Evolutionary conservation across 2,113 vertebrate genomes (phyloP).

Genomic region (Australoheros scitulus): DNA sequence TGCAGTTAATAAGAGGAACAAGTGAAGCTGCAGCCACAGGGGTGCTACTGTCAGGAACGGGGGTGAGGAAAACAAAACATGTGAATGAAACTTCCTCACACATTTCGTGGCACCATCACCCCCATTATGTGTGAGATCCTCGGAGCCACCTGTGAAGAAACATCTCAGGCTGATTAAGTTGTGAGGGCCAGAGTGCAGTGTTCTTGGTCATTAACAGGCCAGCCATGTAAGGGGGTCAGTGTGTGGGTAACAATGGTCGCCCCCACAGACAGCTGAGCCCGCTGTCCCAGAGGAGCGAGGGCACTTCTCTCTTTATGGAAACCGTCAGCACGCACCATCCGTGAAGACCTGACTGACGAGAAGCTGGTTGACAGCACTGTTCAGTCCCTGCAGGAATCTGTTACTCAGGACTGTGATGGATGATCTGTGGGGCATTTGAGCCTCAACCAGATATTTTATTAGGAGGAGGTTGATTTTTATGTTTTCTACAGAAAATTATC

Average conservation of each 20-base stretch:
- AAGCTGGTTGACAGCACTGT: not conserved
- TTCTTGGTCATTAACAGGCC: slow-evolving; percentile 68
- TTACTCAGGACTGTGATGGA: not conserved
- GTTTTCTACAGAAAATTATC: too few species aligned
- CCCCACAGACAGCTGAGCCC: slow-evolving; percentile 63
- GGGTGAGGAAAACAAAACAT: not conserved
- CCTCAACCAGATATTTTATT: not conserved
- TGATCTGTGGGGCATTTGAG: not conserved
- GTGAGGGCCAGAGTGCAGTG: slow-evolving; percentile 35
- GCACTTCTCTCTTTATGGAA: slow-evolving; percentile 64
- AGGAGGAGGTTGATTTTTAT: not conserved
- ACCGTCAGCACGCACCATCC: slow-evolving; percentile 23
- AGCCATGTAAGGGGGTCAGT: slow-evolving; percentile 48
- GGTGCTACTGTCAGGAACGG: not conserved
- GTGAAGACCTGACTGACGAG: not conserved
- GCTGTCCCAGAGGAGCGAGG: slow-evolving; percentile 4
- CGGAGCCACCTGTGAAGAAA: slow-evolving; percentile 53
- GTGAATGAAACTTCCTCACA: not conserved
- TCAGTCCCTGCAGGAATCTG: not conserved
- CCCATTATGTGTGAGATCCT: slow-evolving; percentile 16
- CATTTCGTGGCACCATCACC: not conserved
- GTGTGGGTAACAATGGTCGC: slow-evolving; percentile 43
- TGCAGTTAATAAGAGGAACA: not conserved
- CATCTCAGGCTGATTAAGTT: slow-evolving; percentile 44
- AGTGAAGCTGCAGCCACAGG: not conserved